Conservation (phyloP, 2,888 invertebrate genomes). For the Archaeoteleia sp. region DNA sequence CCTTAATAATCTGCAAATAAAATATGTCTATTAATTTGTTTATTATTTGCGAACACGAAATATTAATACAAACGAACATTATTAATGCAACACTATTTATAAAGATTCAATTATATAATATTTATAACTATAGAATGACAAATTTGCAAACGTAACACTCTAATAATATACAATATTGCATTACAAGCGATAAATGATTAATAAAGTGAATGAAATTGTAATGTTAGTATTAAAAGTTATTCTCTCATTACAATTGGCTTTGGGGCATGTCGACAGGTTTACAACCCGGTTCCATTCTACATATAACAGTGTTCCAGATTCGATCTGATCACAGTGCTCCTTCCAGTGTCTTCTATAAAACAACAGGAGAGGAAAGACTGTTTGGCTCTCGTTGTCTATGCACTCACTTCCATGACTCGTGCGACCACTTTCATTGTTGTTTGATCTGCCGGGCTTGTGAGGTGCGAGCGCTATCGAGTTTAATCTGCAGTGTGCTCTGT, state of each 20-base stretch:
- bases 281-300: slow-evolving; percentile 59
- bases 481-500: slow-evolving; percentile 38
- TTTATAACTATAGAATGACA: too few relatives aligned
- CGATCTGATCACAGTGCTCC: slow-evolving; percentile 45
- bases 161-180: too few relatives aligned
- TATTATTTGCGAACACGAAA: too few relatives aligned
- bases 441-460: slow-evolving; percentile 64
- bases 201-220: slow-evolving; percentile 20
- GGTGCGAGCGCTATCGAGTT: slow-evolving; percentile 52
- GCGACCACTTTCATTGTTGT: slow-evolving; percentile 72
- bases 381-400: slow-evolving; percentile 47
- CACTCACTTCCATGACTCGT: slow-evolving; percentile 53
- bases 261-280: slow-evolving; percentile 53
- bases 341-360: slow-evolving; percentile 45
- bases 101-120: too few relatives aligned
- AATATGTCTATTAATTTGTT: too few relatives aligned
- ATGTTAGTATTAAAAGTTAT: slow-evolving; percentile 34
- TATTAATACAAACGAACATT: too few relatives aligned
- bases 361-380: slow-evolving; percentile 46
- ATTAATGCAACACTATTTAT: too few relatives aligned
- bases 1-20: too few relatives aligned
- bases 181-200: too few relatives aligned
- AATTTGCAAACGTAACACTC: too few relatives aligned
- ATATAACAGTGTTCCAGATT: slow-evolving; percentile 63
- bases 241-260: slow-evolving; percentile 52